Evolutionary conservation across 1,140 invertebrate species (phyloP), one percentile per base, ranked within the genome.

Genomic region (Araneus ventricosus): DNA sequence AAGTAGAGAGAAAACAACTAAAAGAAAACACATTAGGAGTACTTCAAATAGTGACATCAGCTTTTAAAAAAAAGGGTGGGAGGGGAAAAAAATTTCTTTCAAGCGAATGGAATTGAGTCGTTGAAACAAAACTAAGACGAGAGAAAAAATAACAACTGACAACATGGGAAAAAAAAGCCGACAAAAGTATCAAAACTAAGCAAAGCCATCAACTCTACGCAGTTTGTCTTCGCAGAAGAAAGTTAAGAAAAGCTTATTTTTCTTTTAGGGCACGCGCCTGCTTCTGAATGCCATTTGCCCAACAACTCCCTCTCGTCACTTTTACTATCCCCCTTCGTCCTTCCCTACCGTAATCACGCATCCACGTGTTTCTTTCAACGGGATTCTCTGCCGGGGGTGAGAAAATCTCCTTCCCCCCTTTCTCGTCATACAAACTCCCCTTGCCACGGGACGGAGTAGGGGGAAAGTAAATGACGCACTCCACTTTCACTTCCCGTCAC

Each of bases 401-500:
- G 24, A 70, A 7, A n/a, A n/a, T n/a, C 7, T 24, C 22, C 79
- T 39, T 41, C 22, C 79, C 34, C 79, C 14, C 79, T 45, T 24
- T 10, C 41, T 45, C 6, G 8, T 45, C 4, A 45, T 45, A 45
- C 10, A 45, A 45, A 45, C 22, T n/a, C 45, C 39, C 84, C 57
- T 34, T 59, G 10, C 45, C n/a, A 84, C 80, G 39, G n/a, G 30
- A 22, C 1, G 20, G n/a, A 17, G 20, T 20, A 27, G 22, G 45
- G 10, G 84, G 84, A 2, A 61, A 10, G 84, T 20, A 59, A 41
- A 34, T 22, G 41, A 59, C 17, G 39, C 27, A 22, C 87, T 57
- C 52, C 45, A 82, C 79, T 45, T 45, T 45, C 79, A 30, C 52
- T 41, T 59, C 61, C 63, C 63, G 22, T 70, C 39, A 70, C 85